Evolutionary conservation across 2,797 vertebrate species (phyloP), one percentile per base, ranked within the genome.

Genomic region (Steatocranus sp.): DNA sequence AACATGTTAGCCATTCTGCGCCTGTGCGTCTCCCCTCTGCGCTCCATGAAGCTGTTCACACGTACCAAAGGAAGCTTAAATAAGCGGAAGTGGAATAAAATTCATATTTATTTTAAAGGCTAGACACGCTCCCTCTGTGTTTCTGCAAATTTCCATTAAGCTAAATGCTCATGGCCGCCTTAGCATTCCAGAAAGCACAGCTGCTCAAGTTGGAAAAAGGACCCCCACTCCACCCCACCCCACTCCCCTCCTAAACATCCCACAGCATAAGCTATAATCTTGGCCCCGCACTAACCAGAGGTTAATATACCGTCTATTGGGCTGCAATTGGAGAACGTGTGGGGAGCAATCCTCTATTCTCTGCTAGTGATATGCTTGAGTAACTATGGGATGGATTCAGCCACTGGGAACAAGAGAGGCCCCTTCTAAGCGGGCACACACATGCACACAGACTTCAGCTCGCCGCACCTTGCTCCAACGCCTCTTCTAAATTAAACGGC

Each of bases 401-500:
- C 94, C 95, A 95, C 91, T 92, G 93, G 93, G 94, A 96, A 96
- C 95, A 96, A 95, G 93, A 93, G 93, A 93, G 90, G 86, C 87
- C 91, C 89, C 91, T 87, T 90, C 85, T 85, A 48, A 30, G 68
- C 43, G 17, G 43, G 68, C 68, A 48, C 81, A 86, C 86, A 87
- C 83, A 88, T 83, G 88, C 86, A 92, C 85, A 85, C 82, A 90
- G 76, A 83, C 88, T 87, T 83, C 80, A 87, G 89, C 91, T 90
- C 89, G 76, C 83, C n/a, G 84, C 88, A 93, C 94, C 89, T 93
- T 85, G 91, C 75, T 81, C 87, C 83, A 74, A 79, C 3, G 87
- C 92, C 87, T 95, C 92, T 92, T 89, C 94, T 92, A 96, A 97
- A 97, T 97, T 97, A 97, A 97, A 97, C 95, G 94, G 95, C 95